These are phyloP conservation scores for Climacteris rufus DNA, from an alignment of 2,113 vertebrate genomes.

Conservation along the genomic window DNA sequence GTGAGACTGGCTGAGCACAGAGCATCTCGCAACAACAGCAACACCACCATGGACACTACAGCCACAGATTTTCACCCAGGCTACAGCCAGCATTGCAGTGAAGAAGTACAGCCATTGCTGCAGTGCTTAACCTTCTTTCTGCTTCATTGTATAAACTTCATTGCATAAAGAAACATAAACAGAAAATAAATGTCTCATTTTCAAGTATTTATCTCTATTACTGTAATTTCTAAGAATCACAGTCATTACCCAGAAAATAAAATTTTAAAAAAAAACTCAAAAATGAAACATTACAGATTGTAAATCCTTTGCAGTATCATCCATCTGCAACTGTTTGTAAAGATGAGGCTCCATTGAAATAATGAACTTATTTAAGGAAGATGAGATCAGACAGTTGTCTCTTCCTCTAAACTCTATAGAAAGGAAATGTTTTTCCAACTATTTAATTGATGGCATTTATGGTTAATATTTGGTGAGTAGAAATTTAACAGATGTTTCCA, in stretches of 20 bases:
- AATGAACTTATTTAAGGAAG: neutral
- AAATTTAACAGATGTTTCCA: neutral
- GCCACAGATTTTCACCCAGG: neutral
- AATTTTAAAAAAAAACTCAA: too few relatives aligned
- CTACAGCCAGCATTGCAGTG: neutral
- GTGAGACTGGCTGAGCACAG: neutral
- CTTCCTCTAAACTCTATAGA: neutral
- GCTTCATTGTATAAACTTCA: neutral
- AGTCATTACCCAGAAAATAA: neutral
- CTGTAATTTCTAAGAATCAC: neutral
- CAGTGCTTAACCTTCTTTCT: neutral
- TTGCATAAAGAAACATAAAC: neutral
- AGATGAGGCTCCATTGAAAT: neutral
- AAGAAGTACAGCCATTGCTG: neutral
- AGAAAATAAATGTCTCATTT: neutral
- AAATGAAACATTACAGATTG: neutral
- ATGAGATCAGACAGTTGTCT: neutral
- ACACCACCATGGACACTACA: neutral
- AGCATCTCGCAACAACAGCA: rapidly evolving
- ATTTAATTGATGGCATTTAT: neutral
- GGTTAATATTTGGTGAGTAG: neutral
- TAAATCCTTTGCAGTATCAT: neutral
- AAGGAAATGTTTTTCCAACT: neutral
- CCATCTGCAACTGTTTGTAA: neutral
- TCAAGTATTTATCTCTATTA: neutral